Base-by-base conservation (phyloP, 2,113 vertebrate species). In the Brachyhypopomus occidentalis region DNA sequence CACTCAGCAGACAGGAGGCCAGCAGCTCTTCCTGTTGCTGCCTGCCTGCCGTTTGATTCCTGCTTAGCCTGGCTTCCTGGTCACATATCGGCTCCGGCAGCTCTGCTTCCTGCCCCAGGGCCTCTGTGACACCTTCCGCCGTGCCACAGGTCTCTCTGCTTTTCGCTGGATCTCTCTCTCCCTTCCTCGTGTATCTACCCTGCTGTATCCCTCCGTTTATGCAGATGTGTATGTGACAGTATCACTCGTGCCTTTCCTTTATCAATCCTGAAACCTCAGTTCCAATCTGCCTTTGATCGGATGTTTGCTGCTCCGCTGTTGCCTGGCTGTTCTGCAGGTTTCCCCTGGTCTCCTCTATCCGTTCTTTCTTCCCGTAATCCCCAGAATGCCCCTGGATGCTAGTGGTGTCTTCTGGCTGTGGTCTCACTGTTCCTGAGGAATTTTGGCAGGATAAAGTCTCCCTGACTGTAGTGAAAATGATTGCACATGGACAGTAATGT, bases 1-100 rank as follows among this genome's bases (percentile, higher is more conserved):
- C 86, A 89, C 81, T 72, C 79, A 83, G 82, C 82, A 87, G 86
- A 86, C 83, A 83, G 87, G 84, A 84, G 88, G 78, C 86, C 80
- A 62, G 72, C 64, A 3, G 77, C 80, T 78, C 63, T 89, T 86
- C 85, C 86, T 76, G 83, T 87, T 74, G 77, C 82, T 88, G 82
- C 82, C 79, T 80, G 85, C 66, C 78, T 66, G 59, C 77, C 63
- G 76, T 87, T 84, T 84, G 82, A 86, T 86, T 86, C 81, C 83
- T 84, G 83, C 81, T 84, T 69, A 52, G 78, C 78, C 76, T 72
- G 30, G 78, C 79, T 89, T 89, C 88, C 88, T 88, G 85, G 82
- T 84, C 71, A 84, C 77, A 86, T 87, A 87, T 86, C 85, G 83
- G 85, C 48, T 79, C 85, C 86, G 63, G 78, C 84, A 83, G 56